These are phyloP conservation scores for Heteromyza rotundicornis DNA, from an alignment of 2,888 invertebrate genomes.

Conservation along the genomic window DNA sequence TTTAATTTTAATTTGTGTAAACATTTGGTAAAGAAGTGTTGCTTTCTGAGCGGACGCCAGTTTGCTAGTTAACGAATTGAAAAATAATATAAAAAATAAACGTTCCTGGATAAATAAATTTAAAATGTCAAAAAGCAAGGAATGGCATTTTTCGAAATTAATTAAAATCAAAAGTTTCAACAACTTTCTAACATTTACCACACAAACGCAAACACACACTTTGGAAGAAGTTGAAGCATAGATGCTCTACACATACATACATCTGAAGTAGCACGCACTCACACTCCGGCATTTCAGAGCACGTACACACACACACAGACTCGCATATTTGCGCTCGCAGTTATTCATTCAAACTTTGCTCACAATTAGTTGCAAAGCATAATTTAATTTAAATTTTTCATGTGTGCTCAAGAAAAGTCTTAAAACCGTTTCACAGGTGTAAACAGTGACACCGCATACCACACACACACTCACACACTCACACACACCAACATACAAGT, in stretches of 20 bases:
- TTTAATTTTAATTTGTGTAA: no score
- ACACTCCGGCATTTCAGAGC: background rate
- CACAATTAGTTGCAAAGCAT: constrained; percentile 1
- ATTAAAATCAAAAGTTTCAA: constrained; percentile 1
- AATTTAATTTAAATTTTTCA: constrained; percentile 1
- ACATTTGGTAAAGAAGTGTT: no score
- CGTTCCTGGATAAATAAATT: no score
- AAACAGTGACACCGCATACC: background rate
- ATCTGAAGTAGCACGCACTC: no score
- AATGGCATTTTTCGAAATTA: background rate
- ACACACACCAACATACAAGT: background rate
- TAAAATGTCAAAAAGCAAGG: no score
- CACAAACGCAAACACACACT: background rate
- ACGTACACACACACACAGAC: background rate
- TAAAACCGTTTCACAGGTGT: background rate
- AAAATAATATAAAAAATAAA: no score
- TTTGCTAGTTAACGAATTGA: no score
- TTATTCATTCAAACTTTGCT: background rate
- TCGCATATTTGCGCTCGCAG: background rate
- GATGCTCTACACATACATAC: background rate
- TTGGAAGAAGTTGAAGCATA: no score
- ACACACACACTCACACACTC: background rate
- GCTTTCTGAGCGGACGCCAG: no score
- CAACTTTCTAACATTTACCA: background rate
- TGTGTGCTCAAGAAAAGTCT: background rate